Base-by-base conservation (phyloP, 1,140 invertebrate genomes). In the Acyrthosiphon pisum region DNA sequence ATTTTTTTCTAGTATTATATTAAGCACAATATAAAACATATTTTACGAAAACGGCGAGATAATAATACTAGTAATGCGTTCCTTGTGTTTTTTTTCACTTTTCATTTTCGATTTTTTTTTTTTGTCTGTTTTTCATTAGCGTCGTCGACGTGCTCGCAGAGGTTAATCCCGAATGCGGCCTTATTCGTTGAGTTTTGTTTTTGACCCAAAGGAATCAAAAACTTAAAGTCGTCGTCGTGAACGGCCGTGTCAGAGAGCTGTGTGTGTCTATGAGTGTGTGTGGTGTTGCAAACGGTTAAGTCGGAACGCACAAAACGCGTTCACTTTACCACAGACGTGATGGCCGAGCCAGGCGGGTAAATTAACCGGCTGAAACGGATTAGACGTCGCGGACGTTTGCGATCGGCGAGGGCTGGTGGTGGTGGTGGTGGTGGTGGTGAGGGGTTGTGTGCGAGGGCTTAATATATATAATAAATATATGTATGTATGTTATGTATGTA, bases 301-400 rank as follows among this genome's bases (percentile, higher is more conserved):
- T 37, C 81, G 22, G 35, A 22, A 23, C 23, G 41, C 41, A 84
- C 41, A 26, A 41, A 37, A 83, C 81, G 60, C 84, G 86, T 88
- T 20, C 26, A 50, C 87, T 20, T 53, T 35, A 56, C 50, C 20
- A 41, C n/a, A 35, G 7, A 90, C 22, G 50, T 53, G 88, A 88
- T 37, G 60, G 44, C 11, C 14, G 87, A n/a, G 20, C 48, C n/a
- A 22, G 30, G 46, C 48, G 50, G 48, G 35, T 90, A 91, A 91
- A 91, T 91, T 91, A 91, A 91, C 90, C 68, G 44, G 44, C 41
- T 18, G 46, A 91, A 91, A 91, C 23, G 68, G 76, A 92, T 92
- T 92, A 92, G 46, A 83, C 48, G 37, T 44, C 26, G 18, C 9
- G 18, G 9, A 23, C 30, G 35, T 30, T n/a, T 7, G 30, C 22